Percentiles rank a stretch among this genome's conserved stretches.
Conservation (phyloP, 2,797 vertebrate genomes). For the Staurois parvus region DNA sequence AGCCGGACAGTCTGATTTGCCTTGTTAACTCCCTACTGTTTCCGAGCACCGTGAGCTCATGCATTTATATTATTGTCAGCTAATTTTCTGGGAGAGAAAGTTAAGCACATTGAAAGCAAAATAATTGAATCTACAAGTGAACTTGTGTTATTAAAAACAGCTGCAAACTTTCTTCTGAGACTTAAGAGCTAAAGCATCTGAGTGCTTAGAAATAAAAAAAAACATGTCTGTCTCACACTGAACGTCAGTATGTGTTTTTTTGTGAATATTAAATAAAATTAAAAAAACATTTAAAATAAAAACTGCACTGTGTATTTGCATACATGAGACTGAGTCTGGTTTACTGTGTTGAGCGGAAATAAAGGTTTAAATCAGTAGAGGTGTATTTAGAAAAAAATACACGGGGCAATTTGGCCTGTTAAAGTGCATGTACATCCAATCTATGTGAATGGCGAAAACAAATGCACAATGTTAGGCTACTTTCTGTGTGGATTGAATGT, state of each 20-base stretch:
- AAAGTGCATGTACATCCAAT: too few relatives aligned
- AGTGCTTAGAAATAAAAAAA: neutral
- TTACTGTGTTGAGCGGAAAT: too few relatives aligned
- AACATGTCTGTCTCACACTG: neutral
- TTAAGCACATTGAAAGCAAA: constrained; percentile 8
- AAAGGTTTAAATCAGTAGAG: too few relatives aligned
- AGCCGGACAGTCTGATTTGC: neutral
- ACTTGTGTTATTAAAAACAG: constrained; percentile 24
- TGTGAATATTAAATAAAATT: neutral
- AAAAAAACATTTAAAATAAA: neutral
- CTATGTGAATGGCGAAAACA: too few relatives aligned
- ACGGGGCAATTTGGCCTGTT: too few relatives aligned
- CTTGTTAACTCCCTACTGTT: neutral
- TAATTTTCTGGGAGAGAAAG: constrained; percentile 49
- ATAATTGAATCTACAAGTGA: constrained; percentile 28
- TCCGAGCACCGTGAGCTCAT: neutral
- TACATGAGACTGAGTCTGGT: neutral
- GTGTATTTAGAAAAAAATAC: too few relatives aligned
- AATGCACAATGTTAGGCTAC: too few relatives aligned
- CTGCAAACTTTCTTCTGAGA: constrained; percentile 12
- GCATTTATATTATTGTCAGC: constrained; percentile 51
- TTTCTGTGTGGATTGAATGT: too few relatives aligned
- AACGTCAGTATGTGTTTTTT: neutral
- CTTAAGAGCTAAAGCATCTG: neutral
- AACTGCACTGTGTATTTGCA: neutral